phyloP scores from a whole-genome alignment of 2,888 invertebrate species.

The Phragmatobia fuliginosa region DNA sequence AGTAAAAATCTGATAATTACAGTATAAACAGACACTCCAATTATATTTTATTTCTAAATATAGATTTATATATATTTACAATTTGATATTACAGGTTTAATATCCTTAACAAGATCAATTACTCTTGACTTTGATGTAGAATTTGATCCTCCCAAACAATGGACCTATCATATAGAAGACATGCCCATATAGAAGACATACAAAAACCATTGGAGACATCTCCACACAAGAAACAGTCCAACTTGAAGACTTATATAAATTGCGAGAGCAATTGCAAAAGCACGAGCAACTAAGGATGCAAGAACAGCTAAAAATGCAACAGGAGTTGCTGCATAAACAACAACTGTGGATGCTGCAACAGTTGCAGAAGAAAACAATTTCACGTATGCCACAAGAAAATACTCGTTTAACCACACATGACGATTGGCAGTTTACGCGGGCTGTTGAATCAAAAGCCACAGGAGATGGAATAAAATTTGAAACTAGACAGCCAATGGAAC shows the following conservation, averaged over 20 bases:
- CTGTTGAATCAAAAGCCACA: not conserved
- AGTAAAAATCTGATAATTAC: no score
- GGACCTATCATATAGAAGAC: not conserved
- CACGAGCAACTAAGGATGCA: not conserved
- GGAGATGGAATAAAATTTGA: not conserved
- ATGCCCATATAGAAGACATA: no score
- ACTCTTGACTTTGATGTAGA: not conserved
- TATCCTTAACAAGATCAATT: not conserved
- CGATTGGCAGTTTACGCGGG: not conserved
- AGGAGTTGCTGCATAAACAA: not conserved
- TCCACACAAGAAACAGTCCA: not conserved
- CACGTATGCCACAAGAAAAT: not conserved
- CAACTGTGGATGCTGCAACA: not conserved
- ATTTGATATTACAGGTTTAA: not conserved
- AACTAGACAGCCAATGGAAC: not conserved
- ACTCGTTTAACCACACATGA: not conserved
- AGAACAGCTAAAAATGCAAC: not conserved
- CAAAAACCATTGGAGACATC: not conserved
- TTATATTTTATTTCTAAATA: not conserved
- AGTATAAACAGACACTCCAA: no score
- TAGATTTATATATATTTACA: not conserved
- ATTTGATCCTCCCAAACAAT: not conserved
- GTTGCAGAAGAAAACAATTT: not conserved
- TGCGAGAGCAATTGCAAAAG: not conserved
- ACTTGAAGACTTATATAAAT: not conserved